Conservation (phyloP, 1,140 invertebrate genomes). For the Lineus longissimus region DNA sequence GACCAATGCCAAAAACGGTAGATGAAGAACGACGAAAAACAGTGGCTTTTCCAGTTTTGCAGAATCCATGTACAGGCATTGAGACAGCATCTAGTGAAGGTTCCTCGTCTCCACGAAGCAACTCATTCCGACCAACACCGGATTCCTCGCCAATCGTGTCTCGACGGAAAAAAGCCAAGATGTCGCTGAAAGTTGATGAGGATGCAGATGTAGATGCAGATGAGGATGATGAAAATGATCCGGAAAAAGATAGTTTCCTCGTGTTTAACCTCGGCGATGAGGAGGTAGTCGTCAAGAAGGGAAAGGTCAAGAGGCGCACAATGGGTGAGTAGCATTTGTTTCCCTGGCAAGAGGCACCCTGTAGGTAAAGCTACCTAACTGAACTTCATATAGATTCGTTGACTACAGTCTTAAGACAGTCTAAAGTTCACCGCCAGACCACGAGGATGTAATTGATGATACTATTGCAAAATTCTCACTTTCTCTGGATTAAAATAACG, state of each 20-base stretch:
- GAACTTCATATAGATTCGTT: slow-evolving; percentile 17
- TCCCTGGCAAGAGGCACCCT: slow-evolving; percentile 65
- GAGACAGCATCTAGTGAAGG: too few species aligned
- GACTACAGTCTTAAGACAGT: not conserved
- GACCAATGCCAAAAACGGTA: slow-evolving; percentile 23
- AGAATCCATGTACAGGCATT: too few species aligned
- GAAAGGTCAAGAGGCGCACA: slow-evolving; percentile 76
- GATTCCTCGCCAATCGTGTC: not conserved
- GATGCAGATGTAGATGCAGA: not conserved
- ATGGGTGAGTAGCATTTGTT: slow-evolving; percentile 73
- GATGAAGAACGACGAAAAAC: slow-evolving; percentile 37
- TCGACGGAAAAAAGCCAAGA: not conserved
- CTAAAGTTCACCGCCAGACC: too few species aligned
- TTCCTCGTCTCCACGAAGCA: too few species aligned
- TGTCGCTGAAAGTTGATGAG: not conserved
- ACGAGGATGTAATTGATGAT: too few species aligned
- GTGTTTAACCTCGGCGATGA: slow-evolving; percentile 12
- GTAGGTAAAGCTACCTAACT: slow-evolving; percentile 12
- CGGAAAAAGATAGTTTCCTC: not conserved
- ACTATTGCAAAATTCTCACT: too few species aligned
- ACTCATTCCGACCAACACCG: too few species aligned
- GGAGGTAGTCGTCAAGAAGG: slow-evolving; percentile 30
- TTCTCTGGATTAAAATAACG: too few species aligned
- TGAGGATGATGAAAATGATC: not conserved
- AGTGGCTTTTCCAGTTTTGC: too few species aligned